Percentiles rank a stretch among this genome's conserved stretches.
Evolutionary conservation across 1,140 invertebrate species (phyloP).

Genomic region (Musca vetustissima): DNA sequence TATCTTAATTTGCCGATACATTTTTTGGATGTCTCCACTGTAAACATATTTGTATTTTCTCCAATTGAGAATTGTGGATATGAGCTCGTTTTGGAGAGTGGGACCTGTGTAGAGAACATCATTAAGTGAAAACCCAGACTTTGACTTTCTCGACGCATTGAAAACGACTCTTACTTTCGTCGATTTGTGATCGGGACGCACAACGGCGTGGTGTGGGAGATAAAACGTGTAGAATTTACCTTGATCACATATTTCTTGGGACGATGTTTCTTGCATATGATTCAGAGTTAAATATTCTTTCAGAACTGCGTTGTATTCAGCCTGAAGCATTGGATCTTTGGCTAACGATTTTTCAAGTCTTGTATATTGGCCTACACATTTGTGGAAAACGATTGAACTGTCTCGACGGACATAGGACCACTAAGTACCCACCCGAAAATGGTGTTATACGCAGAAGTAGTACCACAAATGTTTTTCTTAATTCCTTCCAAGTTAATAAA

Average conservation of each 20-base stretch:
- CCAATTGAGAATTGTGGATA: neutral
- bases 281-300: conserved; percentile 39
- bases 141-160: conserved; percentile 29
- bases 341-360: neutral
- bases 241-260: neutral
- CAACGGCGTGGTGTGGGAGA: conserved; percentile 42
- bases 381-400: neutral
- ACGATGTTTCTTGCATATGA: conserved; percentile 39
- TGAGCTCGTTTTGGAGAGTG: conserved; percentile 3
- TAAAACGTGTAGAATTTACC: conserved; percentile 10
- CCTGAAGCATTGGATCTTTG: neutral
- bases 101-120: conserved; percentile 8
- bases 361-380: neutral
- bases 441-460: neutral
- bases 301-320: conserved; percentile 36
- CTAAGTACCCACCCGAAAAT: conserved; percentile 6
- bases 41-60: neutral
- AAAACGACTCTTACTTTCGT: conserved; percentile 34
- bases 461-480: conserved; percentile 1
- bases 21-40: conserved; percentile 15
- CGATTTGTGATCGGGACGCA: conserved; percentile 33
- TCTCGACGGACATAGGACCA: neutral
- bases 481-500: neutral
- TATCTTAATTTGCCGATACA: conserved; percentile 13
- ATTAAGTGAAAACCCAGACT: conserved; percentile 4